A percentile compares a stretch with the other conserved stretches of the same genome.
phyloP scores from a whole-genome alignment of 2,113 vertebrate genomes.

The Pyrgilauda ruficollis region DNA sequence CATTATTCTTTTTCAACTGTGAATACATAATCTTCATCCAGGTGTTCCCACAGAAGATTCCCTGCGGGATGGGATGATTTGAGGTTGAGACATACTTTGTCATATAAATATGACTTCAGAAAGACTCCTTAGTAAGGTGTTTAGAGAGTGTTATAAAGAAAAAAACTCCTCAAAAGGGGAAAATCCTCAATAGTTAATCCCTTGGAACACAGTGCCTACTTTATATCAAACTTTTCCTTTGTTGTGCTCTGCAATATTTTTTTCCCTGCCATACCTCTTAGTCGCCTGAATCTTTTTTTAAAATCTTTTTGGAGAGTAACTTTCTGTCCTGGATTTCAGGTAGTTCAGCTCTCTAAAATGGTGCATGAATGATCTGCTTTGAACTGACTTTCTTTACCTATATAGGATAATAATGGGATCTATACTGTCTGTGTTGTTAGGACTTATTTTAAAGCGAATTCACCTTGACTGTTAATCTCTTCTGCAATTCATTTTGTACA shows the following conservation, averaged over 20 bases:
- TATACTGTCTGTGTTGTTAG: neutral
- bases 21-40: neutral
- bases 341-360: neutral
- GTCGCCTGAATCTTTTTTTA: neutral
- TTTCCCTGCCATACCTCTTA: neutral
- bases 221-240: neutral
- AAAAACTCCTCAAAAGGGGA: neutral
- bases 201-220: neutral
- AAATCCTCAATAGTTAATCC: neutral
- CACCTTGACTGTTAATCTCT: neutral
- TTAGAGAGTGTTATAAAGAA: neutral
- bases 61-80: neutral
- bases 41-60: neutral
- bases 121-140: neutral
- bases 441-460: slow-evolving; percentile 33
- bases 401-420: neutral
- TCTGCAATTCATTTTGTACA: neutral
- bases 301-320: neutral
- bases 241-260: neutral
- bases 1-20: neutral
- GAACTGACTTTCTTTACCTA: neutral
- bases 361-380: neutral
- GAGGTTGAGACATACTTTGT: neutral
- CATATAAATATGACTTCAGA: neutral
- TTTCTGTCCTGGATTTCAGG: neutral